Conservation (phyloP, 2,888 invertebrate genomes). For the Synanthedon andrenaeformis region DNA sequence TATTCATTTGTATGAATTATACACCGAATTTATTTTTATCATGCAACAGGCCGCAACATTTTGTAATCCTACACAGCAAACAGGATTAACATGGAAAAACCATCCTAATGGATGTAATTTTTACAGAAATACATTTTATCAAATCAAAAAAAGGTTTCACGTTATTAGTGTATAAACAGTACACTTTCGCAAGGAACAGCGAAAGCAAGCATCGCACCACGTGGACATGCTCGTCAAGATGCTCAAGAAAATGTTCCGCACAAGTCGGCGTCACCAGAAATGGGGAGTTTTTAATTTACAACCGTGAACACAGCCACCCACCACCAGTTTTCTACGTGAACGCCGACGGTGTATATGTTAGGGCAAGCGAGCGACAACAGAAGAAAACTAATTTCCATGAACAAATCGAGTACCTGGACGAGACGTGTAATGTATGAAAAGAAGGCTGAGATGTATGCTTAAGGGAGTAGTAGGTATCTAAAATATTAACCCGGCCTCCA, state of each 20-base stretch:
- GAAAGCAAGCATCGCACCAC: constrained; percentile 28
- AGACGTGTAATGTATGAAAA: no score
- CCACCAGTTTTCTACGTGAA: constrained; percentile 46
- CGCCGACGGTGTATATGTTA: constrained; percentile 33
- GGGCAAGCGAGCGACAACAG: constrained; percentile 7
- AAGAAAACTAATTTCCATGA: neutral
- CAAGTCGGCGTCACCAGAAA: constrained; percentile 29
- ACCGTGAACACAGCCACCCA: constrained; percentile 34
- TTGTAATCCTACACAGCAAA: no score
- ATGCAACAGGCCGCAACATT: no score
- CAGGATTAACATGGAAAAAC: no score
- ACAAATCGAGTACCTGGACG: no score
- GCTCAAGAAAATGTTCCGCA: constrained; percentile 44
- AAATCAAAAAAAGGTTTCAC: constrained; percentile 43
- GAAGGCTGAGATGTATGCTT: no score
- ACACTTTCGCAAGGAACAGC: constrained; percentile 41
- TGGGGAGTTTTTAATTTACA: constrained; percentile 29
- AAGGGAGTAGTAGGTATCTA: no score
- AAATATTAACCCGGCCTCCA: no score
- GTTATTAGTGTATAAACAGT: constrained; percentile 41
- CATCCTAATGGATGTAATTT: constrained; percentile 5
- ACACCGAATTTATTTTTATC: no score
- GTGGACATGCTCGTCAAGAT: constrained; percentile 51
- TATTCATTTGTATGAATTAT: no score
- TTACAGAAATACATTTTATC: constrained; percentile 53